Evolutionary conservation across 2,113 vertebrate species (phyloP), one percentile per base, ranked within the genome.

Genomic region (human): DNA sequence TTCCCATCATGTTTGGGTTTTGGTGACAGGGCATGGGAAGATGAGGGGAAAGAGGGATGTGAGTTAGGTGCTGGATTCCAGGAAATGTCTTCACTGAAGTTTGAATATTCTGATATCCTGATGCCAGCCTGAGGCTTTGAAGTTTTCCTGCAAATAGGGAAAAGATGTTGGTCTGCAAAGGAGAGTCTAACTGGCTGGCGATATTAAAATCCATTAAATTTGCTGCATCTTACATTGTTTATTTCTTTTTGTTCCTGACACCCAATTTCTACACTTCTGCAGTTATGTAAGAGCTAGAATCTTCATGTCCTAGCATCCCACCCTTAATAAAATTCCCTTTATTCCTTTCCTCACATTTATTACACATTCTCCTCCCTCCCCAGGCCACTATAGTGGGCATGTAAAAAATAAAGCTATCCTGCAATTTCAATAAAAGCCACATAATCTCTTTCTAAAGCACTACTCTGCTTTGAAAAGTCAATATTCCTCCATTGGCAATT

Each of bases 401-500:
- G 5, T 23, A 59, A 86, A 59, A 90, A 93, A 76, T 82, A 84
- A 61, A 95, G 45, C 85, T 22, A 66, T 79, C n/a, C 84, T 87
- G 38, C 0, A 0, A 93, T 94, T 84, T 96, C 76, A 81, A 35
- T 96, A 86, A 95, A 92, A 96, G 87, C 64, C 70, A 13, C 61
- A 94, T 83, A 72, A 94, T 92, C 96, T 59, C 79, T 93, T 96
- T 81, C 85, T 93, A 90, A 95, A 96, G 64, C 66, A 17, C 72
- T 13, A 2, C 22, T 81, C 25, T 76, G n/a, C 85, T 90, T 66
- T 52, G 64, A 87, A 94, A 97, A 72, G 94, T 92, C 96, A 73
- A 88, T 96, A 93, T 96, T 55, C 55, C 48, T 95, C 92, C 30
- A 43, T 5, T 43, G 95, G 92, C 95, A 80, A 81, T 90, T 97